These are phyloP conservation scores for Eilema sororculum DNA, from an alignment of 2,888 invertebrate genomes.

Conservation along the genomic window DNA sequence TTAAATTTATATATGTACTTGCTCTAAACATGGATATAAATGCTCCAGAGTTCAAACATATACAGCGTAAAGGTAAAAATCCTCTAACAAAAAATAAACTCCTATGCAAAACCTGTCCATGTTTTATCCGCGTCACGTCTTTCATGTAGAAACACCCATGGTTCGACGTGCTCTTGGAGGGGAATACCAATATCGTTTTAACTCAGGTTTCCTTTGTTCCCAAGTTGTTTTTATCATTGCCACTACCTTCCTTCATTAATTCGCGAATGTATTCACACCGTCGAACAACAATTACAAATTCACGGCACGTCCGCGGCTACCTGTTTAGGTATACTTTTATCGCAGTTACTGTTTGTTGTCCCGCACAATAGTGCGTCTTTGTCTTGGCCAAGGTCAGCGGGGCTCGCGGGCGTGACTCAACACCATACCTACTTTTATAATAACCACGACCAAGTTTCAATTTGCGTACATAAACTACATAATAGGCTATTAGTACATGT, in stretches of 20 bases:
- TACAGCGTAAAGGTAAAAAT: not conserved
- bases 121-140: slow-evolving; percentile 15
- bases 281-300: slow-evolving; percentile 63
- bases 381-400: slow-evolving; percentile 78
- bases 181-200: slow-evolving; percentile 13
- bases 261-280: slow-evolving; percentile 58
- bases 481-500: slow-evolving; percentile 27
- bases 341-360: slow-evolving; percentile 70
- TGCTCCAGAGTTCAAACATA: not conserved
- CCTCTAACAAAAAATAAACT: not conserved
- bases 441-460: slow-evolving; percentile 39
- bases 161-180: not conserved
- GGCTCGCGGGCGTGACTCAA: slow-evolving; percentile 56
- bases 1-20: not conserved
- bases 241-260: slow-evolving; percentile 60
- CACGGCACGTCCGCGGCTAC: slow-evolving; percentile 61
- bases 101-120: not conserved
- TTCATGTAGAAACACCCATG: not conserved
- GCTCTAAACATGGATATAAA: not conserved
- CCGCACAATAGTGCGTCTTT: slow-evolving; percentile 72
- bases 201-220: slow-evolving; percentile 29
- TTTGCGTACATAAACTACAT: slow-evolving; percentile 36
- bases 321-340: slow-evolving; percentile 78
- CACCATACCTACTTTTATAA: slow-evolving; percentile 39
- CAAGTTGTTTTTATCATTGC: slow-evolving; percentile 26